These are phyloP conservation scores for Chalcosyrphus nemorum DNA, from an alignment of 2,888 invertebrate genomes.

Conservation along the genomic window DNA sequence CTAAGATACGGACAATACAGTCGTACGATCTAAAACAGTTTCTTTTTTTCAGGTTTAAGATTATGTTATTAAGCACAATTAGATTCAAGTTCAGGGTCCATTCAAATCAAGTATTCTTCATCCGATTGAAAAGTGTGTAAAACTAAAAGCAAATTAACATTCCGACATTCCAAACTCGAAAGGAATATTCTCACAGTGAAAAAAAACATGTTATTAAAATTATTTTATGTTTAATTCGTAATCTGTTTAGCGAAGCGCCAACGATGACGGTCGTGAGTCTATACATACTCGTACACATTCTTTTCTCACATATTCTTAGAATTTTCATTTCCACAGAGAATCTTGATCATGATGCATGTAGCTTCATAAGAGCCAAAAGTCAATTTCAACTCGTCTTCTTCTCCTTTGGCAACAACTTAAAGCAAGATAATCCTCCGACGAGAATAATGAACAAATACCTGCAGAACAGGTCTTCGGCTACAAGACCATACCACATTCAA, in stretches of 20 bases:
- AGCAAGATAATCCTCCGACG: conserved; percentile 64
- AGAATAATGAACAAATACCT: conserved; percentile 58
- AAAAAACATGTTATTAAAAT: conserved; percentile 6
- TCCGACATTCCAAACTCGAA: not conserved
- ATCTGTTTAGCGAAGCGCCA: not conserved
- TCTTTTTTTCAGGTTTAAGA: too few species aligned
- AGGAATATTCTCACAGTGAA: not conserved
- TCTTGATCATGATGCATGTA: conserved; percentile 28
- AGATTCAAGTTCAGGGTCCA: not conserved
- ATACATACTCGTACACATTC: too few species aligned
- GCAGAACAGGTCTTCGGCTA: conserved; percentile 64
- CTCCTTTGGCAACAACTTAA: not conserved
- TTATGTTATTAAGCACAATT: too few species aligned
- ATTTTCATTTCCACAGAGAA: conserved; percentile 37
- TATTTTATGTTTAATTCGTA: conserved; percentile 14
- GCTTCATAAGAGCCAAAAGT: conserved; percentile 37
- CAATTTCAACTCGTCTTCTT: conserved; percentile 11
- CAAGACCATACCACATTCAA: conserved; percentile 62
- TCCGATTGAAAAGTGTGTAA: too few species aligned
- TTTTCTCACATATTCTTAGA: conserved; percentile 24
- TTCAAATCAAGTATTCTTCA: too few species aligned
- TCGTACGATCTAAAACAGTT: too few species aligned
- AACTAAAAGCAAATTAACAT: not conserved
- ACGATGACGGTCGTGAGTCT: conserved; percentile 5
- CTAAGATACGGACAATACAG: too few species aligned